Conservation (phyloP, 2,113 vertebrate species). For the Catagonus wagneri region DNA sequence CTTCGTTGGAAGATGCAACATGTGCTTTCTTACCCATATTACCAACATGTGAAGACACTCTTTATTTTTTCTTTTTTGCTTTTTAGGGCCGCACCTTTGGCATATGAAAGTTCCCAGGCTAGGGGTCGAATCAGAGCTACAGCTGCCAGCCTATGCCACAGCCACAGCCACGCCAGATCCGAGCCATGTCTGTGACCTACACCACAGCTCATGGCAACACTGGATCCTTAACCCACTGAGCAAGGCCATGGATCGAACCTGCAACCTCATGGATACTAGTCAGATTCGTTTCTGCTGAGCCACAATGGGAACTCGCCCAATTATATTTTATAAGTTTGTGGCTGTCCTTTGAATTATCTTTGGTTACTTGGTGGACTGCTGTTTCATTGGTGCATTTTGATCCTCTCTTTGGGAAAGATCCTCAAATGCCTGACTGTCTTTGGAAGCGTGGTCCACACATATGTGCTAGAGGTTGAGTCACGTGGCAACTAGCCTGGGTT, state of each 20-base stretch:
- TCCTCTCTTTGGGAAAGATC: neutral
- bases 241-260: too few relatives aligned
- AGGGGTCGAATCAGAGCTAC: too few relatives aligned
- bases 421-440: neutral
- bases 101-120: too few relatives aligned
- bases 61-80: neutral
- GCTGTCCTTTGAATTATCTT: neutral
- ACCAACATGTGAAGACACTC: neutral
- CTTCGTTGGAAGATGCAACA: neutral
- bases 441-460: neutral
- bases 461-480: neutral
- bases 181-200: too few relatives aligned
- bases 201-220: too few relatives aligned
- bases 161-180: too few relatives aligned
- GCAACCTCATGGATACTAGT: too few relatives aligned
- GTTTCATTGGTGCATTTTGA: neutral
- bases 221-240: too few relatives aligned
- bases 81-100: too few relatives aligned
- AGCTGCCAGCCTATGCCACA: too few relatives aligned
- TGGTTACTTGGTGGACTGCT: slow-evolving; percentile 3
- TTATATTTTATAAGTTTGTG: neutral
- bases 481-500: neutral
- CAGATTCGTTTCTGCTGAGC: too few relatives aligned
- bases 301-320: neutral
- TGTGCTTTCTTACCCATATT: neutral